phyloP scores from a whole-genome alignment of 2,113 vertebrate species.

The Onychostruthus taczanowskii region DNA sequence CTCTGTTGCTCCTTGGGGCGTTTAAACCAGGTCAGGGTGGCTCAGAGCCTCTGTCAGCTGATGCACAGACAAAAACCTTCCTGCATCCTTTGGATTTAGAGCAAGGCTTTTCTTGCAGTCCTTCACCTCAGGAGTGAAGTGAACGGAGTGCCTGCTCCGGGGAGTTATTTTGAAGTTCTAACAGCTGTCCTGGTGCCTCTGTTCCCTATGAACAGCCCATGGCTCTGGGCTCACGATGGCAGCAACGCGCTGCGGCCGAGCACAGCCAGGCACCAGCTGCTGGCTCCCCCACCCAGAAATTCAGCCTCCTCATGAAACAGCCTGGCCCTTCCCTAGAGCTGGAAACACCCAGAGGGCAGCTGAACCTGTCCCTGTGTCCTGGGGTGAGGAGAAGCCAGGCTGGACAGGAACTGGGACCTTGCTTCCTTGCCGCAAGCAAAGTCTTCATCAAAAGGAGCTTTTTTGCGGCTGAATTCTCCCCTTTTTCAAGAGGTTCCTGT shows the following conservation, averaged over 20 bases:
- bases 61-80: too few species aligned
- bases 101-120: not conserved
- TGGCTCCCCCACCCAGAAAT: not conserved
- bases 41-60: rapidly evolving
- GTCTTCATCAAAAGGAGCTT: not conserved
- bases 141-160: rapidly evolving
- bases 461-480: not conserved
- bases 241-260: not conserved
- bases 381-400: not conserved
- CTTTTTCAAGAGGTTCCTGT: not conserved
- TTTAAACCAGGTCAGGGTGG: not conserved
- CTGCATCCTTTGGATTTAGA: not conserved
- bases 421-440: not conserved
- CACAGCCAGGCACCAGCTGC: rapidly evolving
- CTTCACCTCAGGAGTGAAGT: too few species aligned
- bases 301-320: not conserved
- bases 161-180: not conserved
- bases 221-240: slow-evolving; percentile 40
- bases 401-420: not conserved
- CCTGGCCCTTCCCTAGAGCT: not conserved
- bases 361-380: not conserved
- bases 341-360: not conserved
- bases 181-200: rapidly evolving
- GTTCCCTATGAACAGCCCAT: not conserved
- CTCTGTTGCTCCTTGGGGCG: not conserved